These are phyloP conservation scores for Siniperca undulata DNA, from an alignment of 2,797 vertebrate species.

Conservation along the genomic window DNA sequence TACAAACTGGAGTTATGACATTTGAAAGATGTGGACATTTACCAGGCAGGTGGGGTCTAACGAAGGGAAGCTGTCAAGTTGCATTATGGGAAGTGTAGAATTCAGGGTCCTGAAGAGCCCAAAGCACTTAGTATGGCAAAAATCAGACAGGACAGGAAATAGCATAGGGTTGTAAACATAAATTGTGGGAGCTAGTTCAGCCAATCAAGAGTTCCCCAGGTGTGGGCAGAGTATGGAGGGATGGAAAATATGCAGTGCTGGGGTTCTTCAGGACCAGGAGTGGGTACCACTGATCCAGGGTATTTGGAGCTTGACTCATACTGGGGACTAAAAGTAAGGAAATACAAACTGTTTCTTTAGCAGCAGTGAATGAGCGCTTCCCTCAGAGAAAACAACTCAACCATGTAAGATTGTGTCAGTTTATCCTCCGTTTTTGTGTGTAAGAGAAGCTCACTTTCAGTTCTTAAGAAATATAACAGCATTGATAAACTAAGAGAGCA, in stretches of 20 bases:
- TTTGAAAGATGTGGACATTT: slow-evolving; percentile 1
- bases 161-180: neutral
- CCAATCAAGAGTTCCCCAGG: neutral
- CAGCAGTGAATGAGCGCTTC: neutral
- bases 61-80: too few relatives aligned
- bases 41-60: neutral
- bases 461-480: neutral
- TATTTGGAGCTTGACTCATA: neutral
- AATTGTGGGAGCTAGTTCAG: neutral
- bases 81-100: neutral
- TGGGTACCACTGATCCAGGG: neutral
- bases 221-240: neutral
- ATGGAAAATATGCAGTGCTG: neutral
- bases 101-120: neutral
- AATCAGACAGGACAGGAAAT: neutral
- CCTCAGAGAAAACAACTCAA: neutral
- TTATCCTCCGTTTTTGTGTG: neutral
- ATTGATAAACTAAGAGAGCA: slow-evolving; percentile 15
- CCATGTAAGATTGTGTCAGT: neutral
- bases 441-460: neutral
- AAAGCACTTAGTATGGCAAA: neutral
- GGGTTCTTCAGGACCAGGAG: neutral
- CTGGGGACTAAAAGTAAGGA: neutral
- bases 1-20: neutral
- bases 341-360: neutral